Conservation (phyloP, 2,113 vertebrate species). For the Acanthisitta chloris region DNA sequence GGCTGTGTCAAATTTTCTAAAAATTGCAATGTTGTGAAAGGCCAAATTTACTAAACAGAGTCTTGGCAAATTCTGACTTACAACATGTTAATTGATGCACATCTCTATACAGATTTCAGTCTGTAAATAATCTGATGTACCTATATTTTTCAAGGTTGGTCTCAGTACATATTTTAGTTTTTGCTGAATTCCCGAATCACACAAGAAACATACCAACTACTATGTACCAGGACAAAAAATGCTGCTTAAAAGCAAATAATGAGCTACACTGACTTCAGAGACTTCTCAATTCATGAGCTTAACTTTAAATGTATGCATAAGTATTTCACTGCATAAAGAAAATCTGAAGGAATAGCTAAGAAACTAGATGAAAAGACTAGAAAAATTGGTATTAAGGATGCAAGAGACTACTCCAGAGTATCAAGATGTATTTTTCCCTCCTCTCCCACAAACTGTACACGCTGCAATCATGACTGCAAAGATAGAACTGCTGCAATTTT, state of each 20-base stretch:
- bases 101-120: background rate
- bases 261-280: background rate
- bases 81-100: background rate
- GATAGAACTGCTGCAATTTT: background rate
- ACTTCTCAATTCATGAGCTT: background rate
- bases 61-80: background rate
- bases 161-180: background rate
- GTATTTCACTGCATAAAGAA: background rate
- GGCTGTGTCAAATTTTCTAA: background rate
- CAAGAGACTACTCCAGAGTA: background rate
- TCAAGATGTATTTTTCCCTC: background rate
- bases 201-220: background rate
- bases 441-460: background rate
- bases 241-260: background rate
- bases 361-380: background rate
- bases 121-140: background rate
- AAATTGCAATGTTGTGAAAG: background rate
- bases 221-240: background rate
- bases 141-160: background rate
- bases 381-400: background rate
- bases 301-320: background rate
- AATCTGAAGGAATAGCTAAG: background rate
- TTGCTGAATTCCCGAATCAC: background rate
- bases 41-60: background rate
- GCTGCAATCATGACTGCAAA: background rate